phyloP scores from a whole-genome alignment of 2,113 vertebrate genomes.

The Paramormyrops kingsleyae region DNA sequence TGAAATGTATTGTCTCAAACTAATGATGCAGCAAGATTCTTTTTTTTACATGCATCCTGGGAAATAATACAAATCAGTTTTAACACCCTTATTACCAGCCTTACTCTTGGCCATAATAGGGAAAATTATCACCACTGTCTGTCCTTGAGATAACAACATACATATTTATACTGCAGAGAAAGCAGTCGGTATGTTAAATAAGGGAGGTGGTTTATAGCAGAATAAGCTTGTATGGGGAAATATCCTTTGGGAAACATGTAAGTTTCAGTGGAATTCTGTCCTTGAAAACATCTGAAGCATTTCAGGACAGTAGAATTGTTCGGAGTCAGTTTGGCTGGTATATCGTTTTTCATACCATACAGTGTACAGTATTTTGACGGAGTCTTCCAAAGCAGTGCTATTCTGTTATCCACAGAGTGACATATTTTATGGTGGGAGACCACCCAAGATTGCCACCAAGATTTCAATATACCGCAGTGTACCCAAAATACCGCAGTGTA shows the following conservation, averaged over 20 bases:
- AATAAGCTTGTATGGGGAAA: not conserved
- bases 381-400: not conserved
- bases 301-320: not conserved
- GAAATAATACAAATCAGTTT: not conserved
- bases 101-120: not conserved
- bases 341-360: not conserved
- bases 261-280: not conserved
- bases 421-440: not conserved
- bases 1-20: not conserved
- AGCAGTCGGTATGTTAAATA: not conserved
- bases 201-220: not conserved
- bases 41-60: not conserved
- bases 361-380: not conserved
- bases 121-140: not conserved
- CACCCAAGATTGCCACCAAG: not conserved
- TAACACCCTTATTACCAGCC: not conserved
- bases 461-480: not conserved
- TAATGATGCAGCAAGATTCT: not conserved
- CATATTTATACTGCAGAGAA: conserved; percentile 1
- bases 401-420: not conserved
- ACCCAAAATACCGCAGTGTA: not conserved
- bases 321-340: not conserved
- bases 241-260: not conserved
- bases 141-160: conserved; percentile 12
- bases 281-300: not conserved